A percentile compares a stretch with the other conserved stretches of the same genome.
Conservation (phyloP, 2,888 invertebrate genomes). For the Neria commutata region DNA sequence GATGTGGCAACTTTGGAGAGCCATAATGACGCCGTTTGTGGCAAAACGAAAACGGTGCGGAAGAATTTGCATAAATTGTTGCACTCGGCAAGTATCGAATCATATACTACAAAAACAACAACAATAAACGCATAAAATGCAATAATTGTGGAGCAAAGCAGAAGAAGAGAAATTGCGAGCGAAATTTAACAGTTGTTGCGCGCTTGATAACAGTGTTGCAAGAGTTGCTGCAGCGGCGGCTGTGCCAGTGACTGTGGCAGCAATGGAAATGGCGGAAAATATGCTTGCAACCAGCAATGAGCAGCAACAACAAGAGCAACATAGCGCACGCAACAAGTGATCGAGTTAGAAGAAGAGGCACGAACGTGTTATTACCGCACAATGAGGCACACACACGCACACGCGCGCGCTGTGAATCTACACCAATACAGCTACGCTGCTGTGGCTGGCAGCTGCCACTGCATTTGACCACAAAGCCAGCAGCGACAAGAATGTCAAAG, state of each 20-base stretch:
- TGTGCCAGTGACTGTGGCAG: not conserved
- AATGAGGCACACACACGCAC: no score
- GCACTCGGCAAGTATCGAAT: no score
- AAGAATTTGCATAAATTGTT: no score
- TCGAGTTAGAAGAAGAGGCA: constrained; percentile 6
- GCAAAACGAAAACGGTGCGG: no score
- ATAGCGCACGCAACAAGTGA: not conserved
- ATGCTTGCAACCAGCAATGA: constrained; percentile 3
- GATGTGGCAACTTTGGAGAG: no score
- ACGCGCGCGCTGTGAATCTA: no score
- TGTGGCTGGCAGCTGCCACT: no score
- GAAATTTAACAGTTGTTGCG: not conserved
- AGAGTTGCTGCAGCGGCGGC: not conserved
- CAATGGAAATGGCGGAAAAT: constrained; percentile 24
- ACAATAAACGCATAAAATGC: no score
- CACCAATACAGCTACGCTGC: not conserved
- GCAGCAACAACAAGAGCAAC: constrained; percentile 7
- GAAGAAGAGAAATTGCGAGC: not conserved
- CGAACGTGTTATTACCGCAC: constrained; percentile 54
- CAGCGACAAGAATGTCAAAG: not conserved
- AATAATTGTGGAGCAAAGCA: no score
- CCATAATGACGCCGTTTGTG: no score
- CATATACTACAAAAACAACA: no score
- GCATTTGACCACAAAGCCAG: not conserved
- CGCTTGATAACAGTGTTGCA: not conserved